Percentiles rank a stretch among this genome's conserved stretches.
These are phyloP conservation scores for Drosophila mauritiana DNA, from an alignment of 1,140 invertebrate genomes.

Conservation along the genomic window DNA sequence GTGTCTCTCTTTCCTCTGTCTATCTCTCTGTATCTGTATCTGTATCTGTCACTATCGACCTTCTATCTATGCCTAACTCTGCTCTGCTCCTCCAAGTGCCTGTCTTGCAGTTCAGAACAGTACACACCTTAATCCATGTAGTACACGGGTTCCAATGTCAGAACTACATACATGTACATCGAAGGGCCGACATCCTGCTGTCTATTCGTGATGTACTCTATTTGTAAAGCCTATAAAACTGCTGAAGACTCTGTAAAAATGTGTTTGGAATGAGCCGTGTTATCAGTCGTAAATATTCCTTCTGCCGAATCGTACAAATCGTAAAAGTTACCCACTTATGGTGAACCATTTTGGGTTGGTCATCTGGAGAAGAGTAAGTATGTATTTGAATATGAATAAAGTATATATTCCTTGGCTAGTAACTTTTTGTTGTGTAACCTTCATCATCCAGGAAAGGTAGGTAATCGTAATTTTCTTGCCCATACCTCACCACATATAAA, in stretches of 20 bases:
- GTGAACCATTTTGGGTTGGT: background rate
- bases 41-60: constrained; percentile 25
- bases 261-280: constrained; percentile 60
- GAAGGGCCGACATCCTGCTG: constrained; percentile 18
- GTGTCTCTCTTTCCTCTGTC: constrained; percentile 30
- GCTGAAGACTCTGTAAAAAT: constrained; percentile 9
- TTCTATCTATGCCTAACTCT: constrained; percentile 20
- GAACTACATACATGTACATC: constrained; percentile 8
- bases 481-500: constrained; percentile 32
- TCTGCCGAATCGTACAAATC: constrained; percentile 2
- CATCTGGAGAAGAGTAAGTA: constrained; percentile 26
- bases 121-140: constrained; percentile 18
- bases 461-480: constrained; percentile 52
- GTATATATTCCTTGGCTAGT: constrained; percentile 23
- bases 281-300: constrained; percentile 49
- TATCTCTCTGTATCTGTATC: constrained; percentile 27
- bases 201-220: constrained; percentile 10
- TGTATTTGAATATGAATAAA: background rate
- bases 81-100: constrained; percentile 14
- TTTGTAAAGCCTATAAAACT: constrained; percentile 17
- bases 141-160: constrained; percentile 14
- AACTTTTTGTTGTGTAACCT: constrained; percentile 22
- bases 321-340: constrained; percentile 5
- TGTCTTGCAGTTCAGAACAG: constrained; percentile 22
- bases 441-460: constrained; percentile 54